Base-by-base conservation (phyloP, 2,888 invertebrate genomes). In the Gymnosoma rotundatum region DNA sequence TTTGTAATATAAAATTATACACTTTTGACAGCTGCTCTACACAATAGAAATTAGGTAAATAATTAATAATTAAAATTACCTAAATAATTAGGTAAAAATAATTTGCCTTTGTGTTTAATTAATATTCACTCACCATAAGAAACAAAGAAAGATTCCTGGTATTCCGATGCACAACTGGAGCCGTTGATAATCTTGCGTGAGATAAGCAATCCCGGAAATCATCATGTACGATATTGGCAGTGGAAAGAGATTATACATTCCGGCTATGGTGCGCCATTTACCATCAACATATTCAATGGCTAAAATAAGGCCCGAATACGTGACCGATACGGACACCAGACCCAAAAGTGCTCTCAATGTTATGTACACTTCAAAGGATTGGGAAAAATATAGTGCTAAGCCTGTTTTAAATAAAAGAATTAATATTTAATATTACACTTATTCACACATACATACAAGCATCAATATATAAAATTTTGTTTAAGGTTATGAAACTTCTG, bases 211-310 rank as follows among this genome's bases (percentile, higher is more conserved):
- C 1, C 95, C 94, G 0, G 96, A 95, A 64, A 96, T 95, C 32
- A 94, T 93, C 88, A 96, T 94, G 89, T 96, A 96, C 56, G 96
- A 95, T 70, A 96, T 90, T 18, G 96, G 96, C 83, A 96, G 94
- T 82, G 96, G 96, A 90, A 96, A 96, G 88, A 96, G 94, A 91
- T 96, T 96, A 88, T 95, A 96, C 82, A 96, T 95, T 75, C 96
- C 96, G 2, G 96, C 95, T 78, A 96, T 95, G 4, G 96, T 96
- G 83, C 96, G 94, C 96, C 96, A 96, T 87, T 95, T 95, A 2
- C 96, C 96, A 54, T 96, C 96, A 5, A 96, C 96, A 75, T 96
- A 93, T 91, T 96, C 96, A 87, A 96, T 95, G 50, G 96, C 95
- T 48, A 97, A 93, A 8, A 97, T 96, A 88, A 97, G 96, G 36